Conservation (phyloP, 2,797 vertebrate genomes). For the Numenius phaeopus region DNA sequence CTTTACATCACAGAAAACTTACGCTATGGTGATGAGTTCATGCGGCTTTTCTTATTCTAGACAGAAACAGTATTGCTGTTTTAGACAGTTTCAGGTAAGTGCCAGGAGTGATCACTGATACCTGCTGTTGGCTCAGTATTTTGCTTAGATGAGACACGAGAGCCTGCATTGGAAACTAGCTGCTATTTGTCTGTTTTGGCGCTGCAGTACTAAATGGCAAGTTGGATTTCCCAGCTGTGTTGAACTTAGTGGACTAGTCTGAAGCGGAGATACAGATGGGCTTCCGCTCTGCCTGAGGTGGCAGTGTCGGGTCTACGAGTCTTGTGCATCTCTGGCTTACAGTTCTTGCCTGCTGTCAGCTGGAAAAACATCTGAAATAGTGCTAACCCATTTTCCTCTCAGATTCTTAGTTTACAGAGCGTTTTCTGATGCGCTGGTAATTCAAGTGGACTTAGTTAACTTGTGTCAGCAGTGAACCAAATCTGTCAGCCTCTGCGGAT, state of each 20-base stretch:
- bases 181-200: neutral
- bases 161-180: neutral
- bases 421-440: neutral
- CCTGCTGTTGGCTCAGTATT: neutral
- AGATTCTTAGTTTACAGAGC: neutral
- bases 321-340: neutral
- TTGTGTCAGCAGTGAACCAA: neutral
- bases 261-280: neutral
- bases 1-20: neutral
- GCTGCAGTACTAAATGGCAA: neutral
- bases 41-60: neutral
- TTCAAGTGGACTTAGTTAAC: neutral
- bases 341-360: neutral
- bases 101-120: neutral
- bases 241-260: neutral
- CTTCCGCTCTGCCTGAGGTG: neutral
- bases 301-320: neutral
- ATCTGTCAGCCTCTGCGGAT: neutral
- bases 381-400: neutral
- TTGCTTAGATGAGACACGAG: neutral
- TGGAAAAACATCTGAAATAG: neutral
- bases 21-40: rapidly evolving
- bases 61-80: neutral
- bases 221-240: neutral
- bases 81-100: neutral